These are phyloP conservation scores for Fulica atra DNA, from an alignment of 2,113 vertebrate species.

Conservation along the genomic window DNA sequence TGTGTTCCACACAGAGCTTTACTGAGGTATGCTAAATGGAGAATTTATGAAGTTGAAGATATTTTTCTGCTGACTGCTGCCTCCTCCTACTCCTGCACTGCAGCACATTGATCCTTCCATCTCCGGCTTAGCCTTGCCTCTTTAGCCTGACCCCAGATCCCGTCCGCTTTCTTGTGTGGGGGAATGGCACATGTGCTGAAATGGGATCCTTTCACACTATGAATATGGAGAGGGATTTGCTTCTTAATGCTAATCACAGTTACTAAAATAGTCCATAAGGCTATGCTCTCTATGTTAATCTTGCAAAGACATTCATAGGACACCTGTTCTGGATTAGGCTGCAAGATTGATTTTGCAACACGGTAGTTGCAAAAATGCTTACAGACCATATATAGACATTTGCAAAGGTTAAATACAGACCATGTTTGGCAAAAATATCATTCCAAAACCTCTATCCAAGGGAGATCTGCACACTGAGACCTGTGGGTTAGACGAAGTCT, in stretches of 20 bases:
- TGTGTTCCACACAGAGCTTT: neutral
- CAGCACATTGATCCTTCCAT: neutral
- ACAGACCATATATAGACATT: slow-evolving; percentile 44
- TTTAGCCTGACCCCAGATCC: neutral
- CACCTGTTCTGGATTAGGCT: slow-evolving; percentile 68
- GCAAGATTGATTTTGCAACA: slow-evolving; percentile 39
- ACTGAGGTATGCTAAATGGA: neutral
- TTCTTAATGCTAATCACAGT: slow-evolving; percentile 28
- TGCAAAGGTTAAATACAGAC: slow-evolving; percentile 7
- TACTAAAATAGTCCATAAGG: neutral
- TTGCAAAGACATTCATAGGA: slow-evolving; percentile 6
- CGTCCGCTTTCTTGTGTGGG: neutral
- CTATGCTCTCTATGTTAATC: slow-evolving; percentile 21
- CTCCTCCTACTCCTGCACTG: neutral
- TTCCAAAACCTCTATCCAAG: neutral
- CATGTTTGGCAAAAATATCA: neutral
- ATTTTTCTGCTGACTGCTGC: slow-evolving; percentile 16
- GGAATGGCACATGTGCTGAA: neutral
- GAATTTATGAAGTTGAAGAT: neutral
- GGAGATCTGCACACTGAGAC: neutral
- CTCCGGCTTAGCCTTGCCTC: neutral
- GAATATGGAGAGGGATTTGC: slow-evolving; percentile 4
- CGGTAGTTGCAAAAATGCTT: slow-evolving; percentile 32
- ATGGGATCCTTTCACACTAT: slow-evolving; percentile 8
- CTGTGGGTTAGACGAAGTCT: neutral